Conservation (phyloP, 2,113 vertebrate genomes). For the Heteronetta atricapilla region DNA sequence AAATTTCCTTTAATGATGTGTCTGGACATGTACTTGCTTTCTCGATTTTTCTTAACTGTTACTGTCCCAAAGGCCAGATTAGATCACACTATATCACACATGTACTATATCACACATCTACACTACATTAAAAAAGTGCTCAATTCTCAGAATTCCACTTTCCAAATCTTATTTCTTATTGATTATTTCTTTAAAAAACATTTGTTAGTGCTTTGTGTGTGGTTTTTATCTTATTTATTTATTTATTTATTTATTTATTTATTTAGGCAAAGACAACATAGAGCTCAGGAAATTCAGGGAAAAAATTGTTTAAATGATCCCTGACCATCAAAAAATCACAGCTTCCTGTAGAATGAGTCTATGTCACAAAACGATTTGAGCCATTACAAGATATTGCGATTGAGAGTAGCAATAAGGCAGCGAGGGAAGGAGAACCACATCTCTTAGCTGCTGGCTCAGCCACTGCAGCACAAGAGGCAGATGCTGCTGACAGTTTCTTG, state of each 20-base stretch:
- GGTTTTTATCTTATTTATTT: not conserved
- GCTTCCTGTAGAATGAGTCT: not conserved
- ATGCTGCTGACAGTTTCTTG: not conserved
- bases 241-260: not conserved
- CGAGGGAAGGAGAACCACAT: not conserved
- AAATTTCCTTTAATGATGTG: not conserved
- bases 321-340: not conserved
- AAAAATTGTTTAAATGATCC: not conserved
- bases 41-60: not conserved
- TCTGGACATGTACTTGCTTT: not conserved
- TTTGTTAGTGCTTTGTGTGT: fast-evolving
- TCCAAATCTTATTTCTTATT: not conserved
- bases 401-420: not conserved
- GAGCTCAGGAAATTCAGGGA: not conserved
- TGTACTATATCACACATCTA: not conserved
- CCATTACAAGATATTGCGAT: not conserved
- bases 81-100: not conserved
- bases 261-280: not conserved
- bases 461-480: not conserved
- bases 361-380: not conserved
- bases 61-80: not conserved
- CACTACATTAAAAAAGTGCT: not conserved
- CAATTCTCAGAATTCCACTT: not conserved
- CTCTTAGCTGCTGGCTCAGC: not conserved
- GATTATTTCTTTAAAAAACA: not conserved